Evolutionary conservation across 1,140 invertebrate genomes (phyloP), one percentile per base, ranked within the genome.

Genomic region (Drosophila tristis): DNA sequence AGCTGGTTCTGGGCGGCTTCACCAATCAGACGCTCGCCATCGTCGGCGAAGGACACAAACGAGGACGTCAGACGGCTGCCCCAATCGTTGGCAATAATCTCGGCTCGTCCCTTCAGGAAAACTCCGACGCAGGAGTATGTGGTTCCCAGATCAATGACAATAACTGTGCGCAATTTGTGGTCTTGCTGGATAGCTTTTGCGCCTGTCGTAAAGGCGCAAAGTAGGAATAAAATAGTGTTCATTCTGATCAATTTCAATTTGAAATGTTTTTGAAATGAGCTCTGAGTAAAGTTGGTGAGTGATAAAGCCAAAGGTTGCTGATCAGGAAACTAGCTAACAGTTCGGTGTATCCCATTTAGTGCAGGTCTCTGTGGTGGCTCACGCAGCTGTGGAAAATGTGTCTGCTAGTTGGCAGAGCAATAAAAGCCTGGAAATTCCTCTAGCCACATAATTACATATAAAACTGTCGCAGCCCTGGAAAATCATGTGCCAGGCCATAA

Each of bases 71-170:
- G 99, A 90, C 98, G 95, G 93, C 99, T 99, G 93, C 98, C 98
- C 93, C 99, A 98, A 92, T 99, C 98, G 90, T 99, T 99, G 67
- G 98, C 98, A 80, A 99, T 99, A 78, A 99, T 99, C 94, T 99
- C 98, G 25, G 99, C 98, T 65, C 98, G 94, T 50, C 98, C 98
- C 94, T 99, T 99, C 92, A 99, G 99, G 93, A 98, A 99, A 7
- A 99, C 98, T 80, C 98, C 98, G 91, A 99, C 98, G 95, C 98
- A 99, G 74, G 98, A 99, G 92, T 99, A 99, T 51, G 98, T 99
- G 64, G 98, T 99, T 92, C 98, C 98, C 90, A 99, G 95, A 95
- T 99, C 98, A 93, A 99, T 99, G 93, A 98, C 98, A 92, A 99
- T 98, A 23, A 99, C 98, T 9, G 98, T 98, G 44, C 97, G 98